Base-by-base conservation (phyloP, 2,888 invertebrate genomes). In the Amphipyra berbera region DNA sequence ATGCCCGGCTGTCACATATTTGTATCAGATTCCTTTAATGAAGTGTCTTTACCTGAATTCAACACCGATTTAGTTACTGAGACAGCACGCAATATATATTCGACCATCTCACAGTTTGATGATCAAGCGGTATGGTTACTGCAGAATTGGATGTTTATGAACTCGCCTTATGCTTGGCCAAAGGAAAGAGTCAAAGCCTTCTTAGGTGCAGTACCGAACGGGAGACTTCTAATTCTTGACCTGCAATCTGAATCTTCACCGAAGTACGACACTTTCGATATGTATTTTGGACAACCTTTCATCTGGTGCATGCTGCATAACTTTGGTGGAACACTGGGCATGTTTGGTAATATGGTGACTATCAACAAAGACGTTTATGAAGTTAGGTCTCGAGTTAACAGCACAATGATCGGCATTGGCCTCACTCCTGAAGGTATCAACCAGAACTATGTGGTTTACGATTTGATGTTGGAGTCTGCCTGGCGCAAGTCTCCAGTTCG, bases 281-380 rank as follows among this genome's bases (percentile, higher is more conserved):
- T 97, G 67, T 99, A 98, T 90, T 98, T 96, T 85, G 99, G 99
- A 0, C 99, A 99, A 82, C 98, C 98, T 0, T 99, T 97, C 86
- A 97, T 99, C 69, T 99, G 99, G 98, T 98, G 98, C 86, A 98
- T 99, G 98, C 93, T 99, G 48, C 99, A 99, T 84, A 98, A 99
- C 89, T 99, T 98, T 86, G 99, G 99, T 0, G 99, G 99, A 0
- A 98, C 98, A 0, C 91, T 98, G 47, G 98, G 98, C n/a, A 96
- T 99, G 96, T 98, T 98, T 83, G 99, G 99, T 6, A 97, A 97
- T 1, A 95, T 97, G 42, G 95, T 96, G 38, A 95, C 96, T n/a
- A 96, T 99, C 7, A 97, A 97, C 81, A 90, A 92, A 77, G 96
- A 96, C 55, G 96, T 97, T 1, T 96, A 97, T 79, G 85, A 92